Conservation (phyloP, 2,113 vertebrate species). For the Colistium nudipinnis region DNA sequence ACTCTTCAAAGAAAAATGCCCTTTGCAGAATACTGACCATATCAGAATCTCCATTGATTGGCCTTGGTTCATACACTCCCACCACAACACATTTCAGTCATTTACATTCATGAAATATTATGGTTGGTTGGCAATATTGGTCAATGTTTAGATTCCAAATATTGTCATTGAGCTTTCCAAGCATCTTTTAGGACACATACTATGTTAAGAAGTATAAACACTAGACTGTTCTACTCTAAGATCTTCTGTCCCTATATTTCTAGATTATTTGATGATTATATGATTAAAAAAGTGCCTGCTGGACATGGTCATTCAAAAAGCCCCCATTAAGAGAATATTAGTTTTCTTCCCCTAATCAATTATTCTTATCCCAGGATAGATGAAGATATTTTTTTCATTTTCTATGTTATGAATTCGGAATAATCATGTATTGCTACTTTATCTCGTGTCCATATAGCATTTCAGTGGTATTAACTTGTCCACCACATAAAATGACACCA, state of each 20-base stretch:
- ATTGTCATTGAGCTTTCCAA: neutral
- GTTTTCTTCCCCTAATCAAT: neutral
- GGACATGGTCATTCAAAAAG: neutral
- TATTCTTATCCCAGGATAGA: neutral
- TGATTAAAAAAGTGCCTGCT: neutral
- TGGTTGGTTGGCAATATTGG: too few relatives aligned
- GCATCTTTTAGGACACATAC: neutral
- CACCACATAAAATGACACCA: neutral
- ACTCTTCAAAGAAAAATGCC: neutral
- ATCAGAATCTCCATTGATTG: too few relatives aligned
- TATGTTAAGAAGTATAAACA: neutral
- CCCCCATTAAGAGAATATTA: neutral
- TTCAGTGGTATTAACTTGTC: neutral
- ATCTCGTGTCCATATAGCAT: neutral
- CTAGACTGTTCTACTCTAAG: neutral
- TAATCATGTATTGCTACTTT: neutral
- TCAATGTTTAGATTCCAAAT: too few relatives aligned
- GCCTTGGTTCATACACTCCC: too few relatives aligned
- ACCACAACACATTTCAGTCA: neutral
- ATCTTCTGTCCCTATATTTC: neutral
- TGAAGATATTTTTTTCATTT: neutral
- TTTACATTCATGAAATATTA: neutral
- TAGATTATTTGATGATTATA: too few relatives aligned
- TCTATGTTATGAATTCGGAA: neutral
- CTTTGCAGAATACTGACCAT: too few relatives aligned